These are phyloP conservation scores for Pristionchus exspectatus DNA, from an alignment of 2,888 invertebrate genomes.

Conservation along the genomic window DNA sequence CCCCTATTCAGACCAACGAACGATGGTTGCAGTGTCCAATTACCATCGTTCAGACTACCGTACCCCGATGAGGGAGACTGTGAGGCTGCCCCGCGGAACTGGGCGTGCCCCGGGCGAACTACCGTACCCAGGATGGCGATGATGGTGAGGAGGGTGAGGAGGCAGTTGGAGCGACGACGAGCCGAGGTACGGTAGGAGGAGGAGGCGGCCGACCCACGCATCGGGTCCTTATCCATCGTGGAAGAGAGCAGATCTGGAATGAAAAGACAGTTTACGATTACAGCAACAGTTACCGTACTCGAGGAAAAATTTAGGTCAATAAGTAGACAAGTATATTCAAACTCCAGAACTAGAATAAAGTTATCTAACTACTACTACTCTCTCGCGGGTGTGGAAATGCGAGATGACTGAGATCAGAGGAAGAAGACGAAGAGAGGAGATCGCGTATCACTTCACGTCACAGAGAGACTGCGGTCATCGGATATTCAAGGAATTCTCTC, in stretches of 20 bases:
- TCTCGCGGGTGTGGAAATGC: neutral
- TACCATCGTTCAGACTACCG: constrained; percentile 25
- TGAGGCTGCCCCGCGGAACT: neutral
- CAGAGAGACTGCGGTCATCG: neutral
- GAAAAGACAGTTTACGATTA: neutral
- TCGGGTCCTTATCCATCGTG: constrained; percentile 35
- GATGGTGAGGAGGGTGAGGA: constrained; percentile 41
- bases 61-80: neutral
- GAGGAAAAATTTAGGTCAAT: neutral
- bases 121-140: constrained; percentile 54
- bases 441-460: neutral
- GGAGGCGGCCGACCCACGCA: neutral
- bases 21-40: constrained; percentile 48
- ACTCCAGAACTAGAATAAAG: too few species aligned
- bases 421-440: neutral
- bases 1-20: neutral
- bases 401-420: neutral
- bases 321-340: too few species aligned
- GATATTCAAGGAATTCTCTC: neutral
- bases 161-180: constrained; percentile 20
- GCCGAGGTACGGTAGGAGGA: constrained; percentile 17
- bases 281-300: too few species aligned
- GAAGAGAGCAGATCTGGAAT: neutral
- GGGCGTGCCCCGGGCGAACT: neutral
- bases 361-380: too few species aligned